Evolutionary conservation across 2,888 invertebrate genomes (phyloP), one percentile per base, ranked within the genome.

Genomic region (Pristionchus exspectatus): DNA sequence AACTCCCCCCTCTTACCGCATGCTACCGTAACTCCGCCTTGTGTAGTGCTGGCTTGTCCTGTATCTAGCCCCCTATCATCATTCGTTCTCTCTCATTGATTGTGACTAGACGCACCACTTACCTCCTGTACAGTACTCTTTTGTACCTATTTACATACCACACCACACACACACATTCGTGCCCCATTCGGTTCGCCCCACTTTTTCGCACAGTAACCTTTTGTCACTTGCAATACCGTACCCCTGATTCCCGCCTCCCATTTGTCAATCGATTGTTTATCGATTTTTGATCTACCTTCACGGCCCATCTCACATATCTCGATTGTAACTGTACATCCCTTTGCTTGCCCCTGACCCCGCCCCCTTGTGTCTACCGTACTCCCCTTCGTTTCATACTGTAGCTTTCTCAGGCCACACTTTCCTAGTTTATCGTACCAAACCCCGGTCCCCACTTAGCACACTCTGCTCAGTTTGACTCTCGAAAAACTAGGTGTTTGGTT

Each of bases 181-280:
- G 24, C 38, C 74, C 38, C 74, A 69, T 69, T 69, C 30, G 30
- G 63, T 63, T 24, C 63, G 44, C 44, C 44, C 44, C 44, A n/a
- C 27, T 38, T 38, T 74, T 38, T 74, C 74, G 74, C 74, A 74
- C 74, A 38, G 74, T 74, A 74, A 74, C 74, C 74, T 74, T 74
- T 74, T 38, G 74, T 74, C 74, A 74, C 74, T 81, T 54, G 50
- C 81, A 81, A 81, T 81, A 81, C 81, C 81, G 81, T 81, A 81
- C 27, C 50, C 81, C 74, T 74, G 38, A 21, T 38, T 30, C 2
- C 38, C 38, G 16, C 0, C 30, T n/a, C 44, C 81, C 50, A 81
- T 81, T 81, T 50, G 81, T 81, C 54, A 81, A 81, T 81, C 54
- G 81, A 81, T 81, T 27, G 81, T 50, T 12, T 44, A 54, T 81